Evolutionary conservation across 2,113 vertebrate genomes (phyloP).

Genomic region (Hippolais icterina): DNA sequence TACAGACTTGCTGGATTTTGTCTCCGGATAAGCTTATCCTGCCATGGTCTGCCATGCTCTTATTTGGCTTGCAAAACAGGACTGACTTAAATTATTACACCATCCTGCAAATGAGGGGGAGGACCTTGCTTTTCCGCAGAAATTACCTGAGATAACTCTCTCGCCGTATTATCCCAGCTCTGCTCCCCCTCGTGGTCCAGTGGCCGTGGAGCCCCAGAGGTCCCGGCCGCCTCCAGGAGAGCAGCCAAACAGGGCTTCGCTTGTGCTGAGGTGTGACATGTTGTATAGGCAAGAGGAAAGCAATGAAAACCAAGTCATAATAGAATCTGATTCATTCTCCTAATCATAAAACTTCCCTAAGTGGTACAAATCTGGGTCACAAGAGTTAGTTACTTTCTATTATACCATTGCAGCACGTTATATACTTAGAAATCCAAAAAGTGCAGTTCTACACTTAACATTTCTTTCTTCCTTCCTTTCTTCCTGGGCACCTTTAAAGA

Average conservation of each 20-base stretch:
- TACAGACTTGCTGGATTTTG: not conserved
- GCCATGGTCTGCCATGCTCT: not conserved
- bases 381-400: not conserved
- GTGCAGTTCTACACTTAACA: not conserved
- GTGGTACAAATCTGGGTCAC: not conserved
- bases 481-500: not conserved
- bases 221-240: not conserved
- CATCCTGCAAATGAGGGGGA: not conserved
- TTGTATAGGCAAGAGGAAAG: not conserved
- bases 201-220: not conserved
- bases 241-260: not conserved
- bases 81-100: not conserved
- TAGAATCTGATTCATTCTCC: not conserved
- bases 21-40: not conserved
- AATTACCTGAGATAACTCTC: not conserved
- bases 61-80: not conserved
- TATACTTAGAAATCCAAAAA: not conserved
- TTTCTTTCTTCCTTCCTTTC: too few species aligned
- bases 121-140: not conserved
- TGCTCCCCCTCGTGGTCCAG: not conserved
- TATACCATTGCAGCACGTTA: not conserved
- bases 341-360: not conserved
- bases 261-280: not conserved
- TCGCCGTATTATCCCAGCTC: not conserved
- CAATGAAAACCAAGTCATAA: not conserved